Conservation (phyloP, 2,888 invertebrate genomes). For the Nasonovia ribisnigri region DNA sequence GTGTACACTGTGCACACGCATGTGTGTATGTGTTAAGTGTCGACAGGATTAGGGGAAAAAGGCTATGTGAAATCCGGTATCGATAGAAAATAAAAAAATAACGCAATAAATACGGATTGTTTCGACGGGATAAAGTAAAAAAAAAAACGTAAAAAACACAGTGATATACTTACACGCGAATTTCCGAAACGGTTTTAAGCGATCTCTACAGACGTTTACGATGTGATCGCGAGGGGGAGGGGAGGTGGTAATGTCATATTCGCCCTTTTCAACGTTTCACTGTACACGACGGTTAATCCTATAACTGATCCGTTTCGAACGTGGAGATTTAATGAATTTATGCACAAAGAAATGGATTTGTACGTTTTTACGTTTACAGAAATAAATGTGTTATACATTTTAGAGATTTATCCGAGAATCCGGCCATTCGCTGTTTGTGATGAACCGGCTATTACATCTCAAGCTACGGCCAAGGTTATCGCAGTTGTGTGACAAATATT, state of each 20-base stretch:
- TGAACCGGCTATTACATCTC: too few species aligned
- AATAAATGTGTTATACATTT: background rate
- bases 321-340: background rate
- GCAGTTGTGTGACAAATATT: too few species aligned
- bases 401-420: background rate
- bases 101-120: conserved; percentile 17
- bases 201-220: background rate
- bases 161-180: background rate
- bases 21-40: background rate
- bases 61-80: background rate
- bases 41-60: background rate
- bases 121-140: background rate
- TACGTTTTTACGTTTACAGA: background rate
- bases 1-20: background rate
- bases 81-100: conserved; percentile 1
- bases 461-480: background rate
- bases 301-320: background rate
- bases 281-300: background rate
- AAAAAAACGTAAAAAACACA: background rate
- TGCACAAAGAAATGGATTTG: background rate
- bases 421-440: background rate
- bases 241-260: background rate
- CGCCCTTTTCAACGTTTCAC: background rate
- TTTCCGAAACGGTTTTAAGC: background rate
- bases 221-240: background rate